These are phyloP conservation scores for Lacanobia oleracea DNA, from an alignment of 2,888 invertebrate species.

Conservation along the genomic window DNA sequence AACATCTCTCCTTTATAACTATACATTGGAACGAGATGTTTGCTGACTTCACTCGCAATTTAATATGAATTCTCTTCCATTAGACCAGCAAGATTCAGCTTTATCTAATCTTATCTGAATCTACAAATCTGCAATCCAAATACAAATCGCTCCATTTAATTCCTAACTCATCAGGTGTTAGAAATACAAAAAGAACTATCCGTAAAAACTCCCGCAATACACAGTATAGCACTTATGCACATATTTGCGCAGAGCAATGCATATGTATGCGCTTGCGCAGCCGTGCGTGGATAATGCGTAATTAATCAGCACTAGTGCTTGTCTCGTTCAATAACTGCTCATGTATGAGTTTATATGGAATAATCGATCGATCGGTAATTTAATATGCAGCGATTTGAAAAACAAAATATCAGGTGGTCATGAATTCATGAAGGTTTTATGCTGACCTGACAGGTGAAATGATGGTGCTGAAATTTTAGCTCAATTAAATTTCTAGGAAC, in stretches of 20 bases:
- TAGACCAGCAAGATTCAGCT: background rate
- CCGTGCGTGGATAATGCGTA: conserved; percentile 50
- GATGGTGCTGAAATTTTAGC: background rate
- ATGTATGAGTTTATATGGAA: conserved; percentile 19
- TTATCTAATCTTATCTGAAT: background rate
- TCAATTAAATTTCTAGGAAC: background rate
- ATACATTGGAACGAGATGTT: too few relatives aligned
- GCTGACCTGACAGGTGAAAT: background rate
- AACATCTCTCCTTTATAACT: too few relatives aligned
- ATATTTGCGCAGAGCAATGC: conserved; percentile 33
- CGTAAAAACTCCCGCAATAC: conserved; percentile 9
- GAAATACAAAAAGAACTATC: background rate
- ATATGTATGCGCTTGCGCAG: conserved; percentile 47
- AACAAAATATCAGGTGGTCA: background rate
- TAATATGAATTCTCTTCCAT: background rate
- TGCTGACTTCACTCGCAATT: too few relatives aligned
- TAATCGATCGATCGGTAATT: conserved; percentile 13
- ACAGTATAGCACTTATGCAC: conserved; percentile 21
- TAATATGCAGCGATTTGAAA: background rate
- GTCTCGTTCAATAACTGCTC: conserved; percentile 47
- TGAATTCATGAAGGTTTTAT: background rate
- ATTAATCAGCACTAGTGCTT: conserved; percentile 53
- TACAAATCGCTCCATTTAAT: conserved; percentile 15
- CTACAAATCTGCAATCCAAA: conserved; percentile 1
- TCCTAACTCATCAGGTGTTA: conserved; percentile 15